Conservation (phyloP, 2,113 vertebrate species). For the Emberiza fucata region DNA sequence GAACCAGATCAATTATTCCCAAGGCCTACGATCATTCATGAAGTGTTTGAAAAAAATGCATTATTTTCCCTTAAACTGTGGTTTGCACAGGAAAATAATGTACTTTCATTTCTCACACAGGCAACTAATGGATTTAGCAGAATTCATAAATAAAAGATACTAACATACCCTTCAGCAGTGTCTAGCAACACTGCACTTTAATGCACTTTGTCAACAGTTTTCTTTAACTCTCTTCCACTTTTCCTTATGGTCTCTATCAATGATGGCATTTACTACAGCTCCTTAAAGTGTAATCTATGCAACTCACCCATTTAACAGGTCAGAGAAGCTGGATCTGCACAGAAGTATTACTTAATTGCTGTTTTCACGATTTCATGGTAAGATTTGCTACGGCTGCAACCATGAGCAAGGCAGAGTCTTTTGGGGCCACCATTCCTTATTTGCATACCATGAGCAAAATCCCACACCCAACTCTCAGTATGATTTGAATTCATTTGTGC, state of each 20-base stretch:
- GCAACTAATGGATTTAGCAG: slow-evolving; percentile 49
- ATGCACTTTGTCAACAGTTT: slow-evolving; percentile 13
- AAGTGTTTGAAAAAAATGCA: not conserved
- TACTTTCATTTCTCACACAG: slow-evolving; percentile 31
- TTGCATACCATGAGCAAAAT: not conserved
- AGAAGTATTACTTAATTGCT: not conserved
- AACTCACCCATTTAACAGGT: not conserved
- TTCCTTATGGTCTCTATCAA: not conserved
- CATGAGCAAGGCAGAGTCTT: not conserved
- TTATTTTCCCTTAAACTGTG: slow-evolving; percentile 23
- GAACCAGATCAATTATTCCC: not conserved
- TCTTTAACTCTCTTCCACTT: slow-evolving; percentile 25
- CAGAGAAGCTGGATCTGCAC: not conserved
- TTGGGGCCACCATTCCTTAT: not conserved
- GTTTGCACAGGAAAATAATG: slow-evolving; percentile 23
- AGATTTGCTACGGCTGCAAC: not conserved
- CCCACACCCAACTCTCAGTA: not conserved
- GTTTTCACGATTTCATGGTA: not conserved
- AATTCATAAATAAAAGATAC: slow-evolving; percentile 56
- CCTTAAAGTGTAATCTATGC: not conserved
- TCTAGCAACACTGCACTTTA: slow-evolving; percentile 14
- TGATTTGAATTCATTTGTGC: not conserved
- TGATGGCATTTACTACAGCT: not conserved
- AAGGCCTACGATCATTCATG: not conserved
- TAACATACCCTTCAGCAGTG: not conserved